phyloP scores from a whole-genome alignment of 2,797 vertebrate species.

The Erethizon dorsatum region DNA sequence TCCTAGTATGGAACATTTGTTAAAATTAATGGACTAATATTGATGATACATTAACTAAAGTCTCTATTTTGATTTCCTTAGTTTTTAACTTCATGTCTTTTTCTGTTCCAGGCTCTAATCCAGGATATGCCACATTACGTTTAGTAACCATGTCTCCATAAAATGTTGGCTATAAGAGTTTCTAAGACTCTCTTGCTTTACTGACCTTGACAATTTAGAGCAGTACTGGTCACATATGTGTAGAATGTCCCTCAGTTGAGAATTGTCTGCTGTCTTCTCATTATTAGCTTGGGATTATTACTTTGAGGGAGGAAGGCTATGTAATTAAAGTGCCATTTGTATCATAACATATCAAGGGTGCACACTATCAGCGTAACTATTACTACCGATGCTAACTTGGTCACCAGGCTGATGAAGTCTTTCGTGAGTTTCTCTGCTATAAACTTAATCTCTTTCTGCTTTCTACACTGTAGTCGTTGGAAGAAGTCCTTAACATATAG shows the following conservation, averaged over 20 bases:
- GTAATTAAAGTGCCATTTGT: conserved; percentile 6
- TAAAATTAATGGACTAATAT: neutral
- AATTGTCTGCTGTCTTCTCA: neutral
- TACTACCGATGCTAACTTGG: neutral
- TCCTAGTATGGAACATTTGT: neutral
- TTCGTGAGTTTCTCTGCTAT: neutral
- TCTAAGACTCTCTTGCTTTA: conserved; percentile 22
- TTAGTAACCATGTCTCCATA: neutral
- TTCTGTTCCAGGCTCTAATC: neutral
- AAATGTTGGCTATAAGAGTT: neutral
- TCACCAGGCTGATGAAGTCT: neutral
- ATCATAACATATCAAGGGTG: neutral
- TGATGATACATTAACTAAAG: neutral
- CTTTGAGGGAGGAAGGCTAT: neutral
- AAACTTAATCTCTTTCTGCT: neutral
- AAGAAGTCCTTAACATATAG: neutral
- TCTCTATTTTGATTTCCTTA: neutral
- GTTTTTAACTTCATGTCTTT: conserved; percentile 9
- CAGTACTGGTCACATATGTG: neutral
- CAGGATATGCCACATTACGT: neutral
- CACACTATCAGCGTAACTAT: neutral
- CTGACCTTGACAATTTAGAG: conserved; percentile 12
- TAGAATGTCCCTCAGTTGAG: neutral
- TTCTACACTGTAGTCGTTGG: neutral
- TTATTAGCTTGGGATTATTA: neutral